Percentiles rank a stretch among this genome's conserved stretches.
These are phyloP conservation scores for Anguilla anguilla DNA, from an alignment of 2,797 vertebrate species.

Conservation along the genomic window DNA sequence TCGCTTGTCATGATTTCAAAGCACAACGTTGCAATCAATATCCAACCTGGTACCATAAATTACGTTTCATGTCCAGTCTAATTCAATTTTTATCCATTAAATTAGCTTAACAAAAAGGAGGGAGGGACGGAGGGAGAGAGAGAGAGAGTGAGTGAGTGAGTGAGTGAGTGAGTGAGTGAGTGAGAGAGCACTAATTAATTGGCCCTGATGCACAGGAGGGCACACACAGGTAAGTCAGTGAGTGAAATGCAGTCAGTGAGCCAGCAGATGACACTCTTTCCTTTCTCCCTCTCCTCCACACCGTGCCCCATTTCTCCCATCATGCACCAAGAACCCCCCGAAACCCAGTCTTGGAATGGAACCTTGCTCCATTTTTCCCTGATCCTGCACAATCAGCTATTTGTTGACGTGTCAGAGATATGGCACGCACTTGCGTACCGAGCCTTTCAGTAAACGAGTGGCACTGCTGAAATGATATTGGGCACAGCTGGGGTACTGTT, in stretches of 20 bases:
- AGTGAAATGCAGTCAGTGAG: slow-evolving; percentile 55
- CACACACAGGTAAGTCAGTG: slow-evolving; percentile 32
- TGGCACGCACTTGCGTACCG: neutral
- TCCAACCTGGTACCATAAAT: neutral
- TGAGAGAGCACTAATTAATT: neutral
- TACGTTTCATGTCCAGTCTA: neutral
- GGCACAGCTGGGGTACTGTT: neutral
- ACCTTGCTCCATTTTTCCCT: no score
- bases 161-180: neutral
- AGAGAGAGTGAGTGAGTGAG: neutral
- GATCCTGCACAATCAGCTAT: slow-evolving; percentile 60
- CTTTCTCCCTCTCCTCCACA: slow-evolving; percentile 26
- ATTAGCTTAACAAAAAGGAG: no score
- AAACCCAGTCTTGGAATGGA: no score
- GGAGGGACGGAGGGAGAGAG: neutral
- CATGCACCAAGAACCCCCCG: neutral
- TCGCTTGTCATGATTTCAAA: neutral
- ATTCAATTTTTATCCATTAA: no score
- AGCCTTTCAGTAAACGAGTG: neutral
- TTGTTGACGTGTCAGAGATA: neutral
- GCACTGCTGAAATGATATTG: neutral
- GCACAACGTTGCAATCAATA: neutral
- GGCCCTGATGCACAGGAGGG: neutral
- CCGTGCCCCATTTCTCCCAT: slow-evolving; percentile 35
- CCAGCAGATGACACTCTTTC: slow-evolving; percentile 69